Percentiles rank a stretch among this genome's conserved stretches.
phyloP scores from a whole-genome alignment of 2,888 invertebrate species.

The Acleris literana region DNA sequence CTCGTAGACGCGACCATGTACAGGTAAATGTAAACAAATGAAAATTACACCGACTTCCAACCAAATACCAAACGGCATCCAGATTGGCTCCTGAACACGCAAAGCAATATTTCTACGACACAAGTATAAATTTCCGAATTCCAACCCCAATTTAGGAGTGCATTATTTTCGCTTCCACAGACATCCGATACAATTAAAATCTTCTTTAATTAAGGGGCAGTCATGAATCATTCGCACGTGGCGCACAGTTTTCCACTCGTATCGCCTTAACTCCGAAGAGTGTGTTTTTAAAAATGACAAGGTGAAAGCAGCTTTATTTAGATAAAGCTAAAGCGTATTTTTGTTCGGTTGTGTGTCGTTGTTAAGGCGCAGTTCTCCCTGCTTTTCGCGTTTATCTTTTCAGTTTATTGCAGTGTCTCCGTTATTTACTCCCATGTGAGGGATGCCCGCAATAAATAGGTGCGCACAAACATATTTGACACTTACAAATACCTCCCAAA shows the following conservation, averaged over 20 bases:
- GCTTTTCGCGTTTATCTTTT: constrained; percentile 78
- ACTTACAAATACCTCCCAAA: constrained; percentile 80
- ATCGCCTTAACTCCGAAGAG: constrained; percentile 62
- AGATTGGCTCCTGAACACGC: constrained; percentile 65
- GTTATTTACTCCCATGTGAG: constrained; percentile 82
- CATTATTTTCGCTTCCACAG: constrained; percentile 84
- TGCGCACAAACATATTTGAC: constrained; percentile 81
- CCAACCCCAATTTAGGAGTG: constrained; percentile 82
- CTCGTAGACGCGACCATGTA: too few relatives aligned
- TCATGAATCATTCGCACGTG: constrained; percentile 84
- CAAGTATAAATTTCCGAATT: constrained; percentile 76
- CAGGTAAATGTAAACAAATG: too few relatives aligned
- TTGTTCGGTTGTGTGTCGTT: constrained; percentile 45
- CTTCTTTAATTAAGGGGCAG: constrained; percentile 84
- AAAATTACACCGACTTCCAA: constrained; percentile 14
- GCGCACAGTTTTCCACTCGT: constrained; percentile 83
- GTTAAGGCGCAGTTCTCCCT: constrained; percentile 64
- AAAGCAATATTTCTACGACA: constrained; percentile 71
- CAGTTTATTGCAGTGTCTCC: constrained; percentile 81
- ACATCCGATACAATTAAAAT: constrained; percentile 85
- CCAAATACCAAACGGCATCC: constrained; percentile 22
- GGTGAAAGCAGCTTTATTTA: constrained; percentile 60
- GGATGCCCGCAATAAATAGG: constrained; percentile 82
- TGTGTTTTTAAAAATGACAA: constrained; percentile 51
- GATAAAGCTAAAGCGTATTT: constrained; percentile 53